Percentiles rank a stretch among this genome's conserved stretches.
Evolutionary conservation across 2,797 vertebrate species (phyloP).

Genomic region (Hipposideros larvatus): DNA sequence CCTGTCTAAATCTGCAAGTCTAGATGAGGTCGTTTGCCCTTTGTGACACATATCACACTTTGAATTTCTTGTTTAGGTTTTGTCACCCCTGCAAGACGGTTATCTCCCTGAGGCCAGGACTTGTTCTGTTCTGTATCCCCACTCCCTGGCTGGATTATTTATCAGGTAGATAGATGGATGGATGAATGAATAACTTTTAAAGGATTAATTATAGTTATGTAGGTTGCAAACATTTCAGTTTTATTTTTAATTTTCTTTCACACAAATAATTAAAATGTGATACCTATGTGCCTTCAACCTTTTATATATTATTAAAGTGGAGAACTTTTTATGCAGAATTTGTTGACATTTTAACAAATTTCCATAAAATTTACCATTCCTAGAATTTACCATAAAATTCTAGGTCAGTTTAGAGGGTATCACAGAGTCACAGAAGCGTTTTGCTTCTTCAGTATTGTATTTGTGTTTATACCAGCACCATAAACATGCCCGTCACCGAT

Average conservation of each 20-base stretch:
- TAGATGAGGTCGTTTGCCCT: not conserved
- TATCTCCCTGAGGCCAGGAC: not conserved
- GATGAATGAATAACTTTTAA: not conserved
- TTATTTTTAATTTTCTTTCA: constrained; percentile 40
- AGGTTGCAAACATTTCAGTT: constrained; percentile 15
- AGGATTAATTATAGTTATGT: not conserved
- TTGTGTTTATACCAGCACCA: not conserved
- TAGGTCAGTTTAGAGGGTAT: not conserved
- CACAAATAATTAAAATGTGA: not conserved
- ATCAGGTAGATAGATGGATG: not conserved
- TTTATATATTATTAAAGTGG: constrained; percentile 36
- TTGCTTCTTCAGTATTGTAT: not conserved
- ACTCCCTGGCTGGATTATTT: not conserved
- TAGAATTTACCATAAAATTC: not conserved
- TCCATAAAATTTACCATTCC: no score
- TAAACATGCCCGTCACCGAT: not conserved
- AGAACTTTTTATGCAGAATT: not conserved
- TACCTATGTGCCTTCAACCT: not conserved
- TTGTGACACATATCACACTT: not conserved
- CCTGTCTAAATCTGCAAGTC: not conserved
- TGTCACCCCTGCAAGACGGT: not conserved
- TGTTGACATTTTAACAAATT: constrained; percentile 44
- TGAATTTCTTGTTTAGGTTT: not conserved
- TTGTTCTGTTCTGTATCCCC: not conserved
- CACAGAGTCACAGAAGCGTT: not conserved